phyloP scores from a whole-genome alignment of 1,140 invertebrate genomes.

The Leguminivora glycinivorella region DNA sequence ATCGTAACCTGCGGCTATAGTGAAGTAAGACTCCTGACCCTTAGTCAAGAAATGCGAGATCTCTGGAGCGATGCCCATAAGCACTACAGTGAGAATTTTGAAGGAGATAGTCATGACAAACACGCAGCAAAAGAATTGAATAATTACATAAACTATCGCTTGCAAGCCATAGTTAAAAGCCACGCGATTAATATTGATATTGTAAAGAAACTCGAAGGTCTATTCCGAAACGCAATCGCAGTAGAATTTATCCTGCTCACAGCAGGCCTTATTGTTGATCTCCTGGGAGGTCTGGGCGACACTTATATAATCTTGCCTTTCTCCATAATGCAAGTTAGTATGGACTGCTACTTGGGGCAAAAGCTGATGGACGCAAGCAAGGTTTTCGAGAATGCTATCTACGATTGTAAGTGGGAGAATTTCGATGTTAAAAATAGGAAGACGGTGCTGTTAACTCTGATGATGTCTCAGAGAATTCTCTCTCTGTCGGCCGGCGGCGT shows the following conservation, averaged over 20 bases:
- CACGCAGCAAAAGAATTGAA: background rate
- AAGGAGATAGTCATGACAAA: background rate
- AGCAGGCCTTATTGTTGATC: constrained; percentile 43
- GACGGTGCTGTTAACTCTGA: constrained; percentile 47
- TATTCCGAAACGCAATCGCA: constrained; percentile 41
- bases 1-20: constrained; percentile 37
- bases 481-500: constrained; percentile 53
- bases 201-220: constrained; percentile 38
- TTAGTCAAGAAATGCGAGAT: constrained; percentile 22
- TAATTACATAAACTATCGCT: background rate
- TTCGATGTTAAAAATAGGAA: constrained; percentile 49
- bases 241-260: constrained; percentile 44
- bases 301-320: constrained; percentile 55
- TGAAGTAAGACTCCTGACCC: constrained; percentile 36
- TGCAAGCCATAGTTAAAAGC: background rate
- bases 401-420: constrained; percentile 54
- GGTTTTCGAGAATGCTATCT: constrained; percentile 47
- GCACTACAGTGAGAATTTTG: background rate
- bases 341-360: constrained; percentile 53
- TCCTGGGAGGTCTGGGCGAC: constrained; percentile 56
- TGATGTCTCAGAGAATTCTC: constrained; percentile 49
- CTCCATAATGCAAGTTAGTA: constrained; percentile 45
- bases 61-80: constrained; percentile 1
- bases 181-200: constrained; percentile 21
- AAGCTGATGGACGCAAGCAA: constrained; percentile 50